Evolutionary conservation across 2,113 vertebrate species (phyloP).

Genomic region (Poeciliopsis occidentalis): DNA sequence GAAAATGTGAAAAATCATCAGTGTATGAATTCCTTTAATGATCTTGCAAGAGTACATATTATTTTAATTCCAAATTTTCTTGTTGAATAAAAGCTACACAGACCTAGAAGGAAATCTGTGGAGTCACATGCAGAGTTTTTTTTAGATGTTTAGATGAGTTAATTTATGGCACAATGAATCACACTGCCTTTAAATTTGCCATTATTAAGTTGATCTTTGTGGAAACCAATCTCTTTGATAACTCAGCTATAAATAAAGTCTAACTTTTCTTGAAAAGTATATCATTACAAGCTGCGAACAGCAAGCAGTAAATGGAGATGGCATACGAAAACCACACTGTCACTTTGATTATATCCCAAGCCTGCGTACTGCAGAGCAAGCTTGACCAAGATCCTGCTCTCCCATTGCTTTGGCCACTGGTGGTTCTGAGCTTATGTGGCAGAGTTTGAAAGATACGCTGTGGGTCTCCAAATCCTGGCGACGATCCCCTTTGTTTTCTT

Average conservation of each 20-base stretch:
- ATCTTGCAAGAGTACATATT: background rate
- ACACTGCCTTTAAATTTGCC: background rate
- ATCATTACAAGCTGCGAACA: conserved; percentile 8
- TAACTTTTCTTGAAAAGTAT: conserved; percentile 12
- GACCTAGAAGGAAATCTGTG: background rate
- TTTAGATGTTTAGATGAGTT: background rate
- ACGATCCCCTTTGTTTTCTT: conserved; percentile 36
- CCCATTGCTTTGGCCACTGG: background rate
- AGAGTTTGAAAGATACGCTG: conserved; percentile 28
- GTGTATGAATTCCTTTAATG: no score
- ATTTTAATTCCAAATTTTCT: background rate
- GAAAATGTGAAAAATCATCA: no score
- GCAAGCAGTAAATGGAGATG: conserved; percentile 29
- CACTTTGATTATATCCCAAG: conserved; percentile 41
- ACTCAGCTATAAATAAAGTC: conserved; percentile 16
- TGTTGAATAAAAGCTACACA: no score
- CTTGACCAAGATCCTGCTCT: conserved; percentile 20
- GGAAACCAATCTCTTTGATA: conserved; percentile 1
- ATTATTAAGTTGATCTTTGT: background rate
- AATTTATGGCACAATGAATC: background rate
- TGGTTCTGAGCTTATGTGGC: conserved; percentile 29
- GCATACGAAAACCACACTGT: conserved; percentile 14
- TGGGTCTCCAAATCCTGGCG: conserved; percentile 34
- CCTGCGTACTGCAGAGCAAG: conserved; percentile 17
- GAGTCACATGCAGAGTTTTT: background rate